Evolutionary conservation across 2,888 invertebrate species (phyloP).

Genomic region (Dicranocentrus wangi): DNA sequence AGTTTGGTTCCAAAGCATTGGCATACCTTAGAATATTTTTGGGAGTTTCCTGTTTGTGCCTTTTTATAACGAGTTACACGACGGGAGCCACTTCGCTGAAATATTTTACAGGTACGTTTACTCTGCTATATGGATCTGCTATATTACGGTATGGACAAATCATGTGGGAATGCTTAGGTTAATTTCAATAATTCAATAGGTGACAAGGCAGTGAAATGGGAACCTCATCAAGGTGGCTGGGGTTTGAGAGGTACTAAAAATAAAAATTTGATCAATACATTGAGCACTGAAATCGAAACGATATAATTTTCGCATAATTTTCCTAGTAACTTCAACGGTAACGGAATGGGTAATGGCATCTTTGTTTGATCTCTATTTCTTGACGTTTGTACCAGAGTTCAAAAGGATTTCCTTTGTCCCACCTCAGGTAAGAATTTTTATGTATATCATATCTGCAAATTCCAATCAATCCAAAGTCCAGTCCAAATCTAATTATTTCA

Average conservation of each 20-base stretch:
- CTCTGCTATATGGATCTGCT: neutral
- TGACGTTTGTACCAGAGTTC: constrained; percentile 81
- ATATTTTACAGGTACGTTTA: constrained; percentile 65
- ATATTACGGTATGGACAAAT: too few species aligned
- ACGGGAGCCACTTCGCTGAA: constrained; percentile 64
- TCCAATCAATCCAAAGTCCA: too few species aligned
- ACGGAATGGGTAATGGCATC: constrained; percentile 82
- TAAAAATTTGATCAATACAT: too few species aligned
- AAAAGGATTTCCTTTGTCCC: constrained; percentile 78
- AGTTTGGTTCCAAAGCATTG: constrained; percentile 59
- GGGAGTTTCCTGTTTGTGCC: constrained; percentile 64
- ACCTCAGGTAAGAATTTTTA: constrained; percentile 75
- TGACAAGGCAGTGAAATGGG: constrained; percentile 77
- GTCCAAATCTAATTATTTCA: too few species aligned
- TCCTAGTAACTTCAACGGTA: constrained; percentile 78
- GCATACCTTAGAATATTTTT: constrained; percentile 71
- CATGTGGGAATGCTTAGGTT: too few species aligned
- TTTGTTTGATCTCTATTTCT: constrained; percentile 79
- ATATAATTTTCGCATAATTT: too few species aligned
- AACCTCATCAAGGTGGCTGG: constrained; percentile 80
- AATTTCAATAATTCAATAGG: too few species aligned
- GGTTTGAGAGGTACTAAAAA: constrained; percentile 76
- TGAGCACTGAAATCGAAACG: too few species aligned
- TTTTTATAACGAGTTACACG: constrained; percentile 62
- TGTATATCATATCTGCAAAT: too few species aligned